Conservation (phyloP, 2,888 invertebrate genomes). For the Halocaridina rubra region DNA sequence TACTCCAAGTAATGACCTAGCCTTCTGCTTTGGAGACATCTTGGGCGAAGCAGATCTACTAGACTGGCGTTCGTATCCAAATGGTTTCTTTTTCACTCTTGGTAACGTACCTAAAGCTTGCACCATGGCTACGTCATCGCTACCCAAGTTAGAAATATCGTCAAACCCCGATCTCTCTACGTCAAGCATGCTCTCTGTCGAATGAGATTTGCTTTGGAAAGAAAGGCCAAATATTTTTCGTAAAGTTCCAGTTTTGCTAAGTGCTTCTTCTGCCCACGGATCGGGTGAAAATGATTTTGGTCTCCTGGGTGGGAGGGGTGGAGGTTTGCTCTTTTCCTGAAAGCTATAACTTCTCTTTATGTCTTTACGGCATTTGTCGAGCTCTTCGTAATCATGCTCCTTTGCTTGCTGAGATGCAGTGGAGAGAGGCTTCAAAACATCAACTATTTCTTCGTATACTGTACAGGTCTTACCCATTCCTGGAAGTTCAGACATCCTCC, state of each 20-base stretch:
- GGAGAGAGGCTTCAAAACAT: constrained; percentile 55
- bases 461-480: constrained; percentile 52
- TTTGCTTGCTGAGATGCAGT: constrained; percentile 43
- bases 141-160: constrained; percentile 51
- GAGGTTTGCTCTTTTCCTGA: constrained; percentile 62
- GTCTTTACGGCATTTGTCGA: constrained; percentile 60
- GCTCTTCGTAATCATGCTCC: constrained; percentile 62
- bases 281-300: constrained; percentile 63
- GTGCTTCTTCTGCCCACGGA: constrained; percentile 57
- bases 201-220: constrained; percentile 62
- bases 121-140: constrained; percentile 58
- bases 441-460: constrained; percentile 62
- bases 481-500: constrained; percentile 54
- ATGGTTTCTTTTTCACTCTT: constrained; percentile 43
- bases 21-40: constrained; percentile 63
- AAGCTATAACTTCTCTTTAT: constrained; percentile 63
- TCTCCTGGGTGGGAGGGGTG: constrained; percentile 59
- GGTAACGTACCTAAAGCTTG: constrained; percentile 63
- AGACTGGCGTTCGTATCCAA: constrained; percentile 51
- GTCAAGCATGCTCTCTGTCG: constrained; percentile 63
- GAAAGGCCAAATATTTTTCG: constrained; percentile 61
- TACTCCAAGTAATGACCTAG: constrained; percentile 57
- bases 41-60: constrained; percentile 58
- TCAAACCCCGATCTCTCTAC: constrained; percentile 53
- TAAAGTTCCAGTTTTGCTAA: constrained; percentile 58